Evolutionary conservation across 2,113 vertebrate species (phyloP), one percentile per base, ranked within the genome.

Genomic region (Myocastor coypus): DNA sequence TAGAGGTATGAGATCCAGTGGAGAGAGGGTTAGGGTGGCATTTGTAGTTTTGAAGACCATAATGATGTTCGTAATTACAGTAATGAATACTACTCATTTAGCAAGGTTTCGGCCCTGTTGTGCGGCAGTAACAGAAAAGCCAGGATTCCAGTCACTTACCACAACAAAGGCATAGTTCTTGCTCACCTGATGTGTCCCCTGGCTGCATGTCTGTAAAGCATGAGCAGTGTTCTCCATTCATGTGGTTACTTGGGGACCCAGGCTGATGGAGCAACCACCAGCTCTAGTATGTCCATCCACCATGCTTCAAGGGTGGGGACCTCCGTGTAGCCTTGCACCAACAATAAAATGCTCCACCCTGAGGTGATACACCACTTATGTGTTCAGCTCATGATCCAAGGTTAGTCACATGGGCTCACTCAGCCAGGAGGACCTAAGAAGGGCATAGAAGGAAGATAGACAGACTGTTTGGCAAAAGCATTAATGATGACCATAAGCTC

Each of bases 11-110:
- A 68, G 83, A 24, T 89, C 80, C 81, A 52, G 75, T 40, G 24
- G 75, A 34, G 32, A 26, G 16, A 19, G 55, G 71, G 68, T 87
- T 19, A 32, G 84, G 46, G 55, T 80, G 57, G 87, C 50, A 57
- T 80, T 94, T 87, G 68, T 85, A 30, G 46, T 73, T 96, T 77
- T 69, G 55, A 80, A 85, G 57, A 85, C 61, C 91, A 3, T 89
- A n/a, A 30, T 94, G 68, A 42, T 77, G 13, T 61, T 89, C 59
- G 50, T 20, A 52, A 75, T 52, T 81, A 24, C 28, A 42, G 40
- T 40, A 61, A 66, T 59, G 20, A 75, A 86, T 75, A 57, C 40
- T 22, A 42, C 69, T 85, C 69, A 78, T 46, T 66, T 80, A 75
- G 81, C 46, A 42, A 2, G 16, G 17, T 75, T 26, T 81, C 28